Conservation (phyloP, 2,797 vertebrate genomes). For the Perodicticus potto region DNA sequence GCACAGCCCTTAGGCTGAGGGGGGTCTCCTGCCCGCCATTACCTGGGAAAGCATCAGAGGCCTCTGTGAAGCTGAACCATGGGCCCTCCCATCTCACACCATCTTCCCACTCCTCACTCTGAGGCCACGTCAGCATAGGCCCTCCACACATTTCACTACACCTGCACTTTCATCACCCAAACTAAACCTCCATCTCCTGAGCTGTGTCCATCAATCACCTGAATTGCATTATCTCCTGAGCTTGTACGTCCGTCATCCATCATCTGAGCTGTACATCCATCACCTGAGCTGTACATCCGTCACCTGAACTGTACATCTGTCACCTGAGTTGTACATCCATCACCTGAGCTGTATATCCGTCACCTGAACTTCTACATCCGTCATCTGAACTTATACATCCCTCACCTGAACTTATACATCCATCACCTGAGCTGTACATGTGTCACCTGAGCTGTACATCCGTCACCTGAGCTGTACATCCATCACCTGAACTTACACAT, state of each 20-base stretch:
- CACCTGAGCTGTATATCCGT: background rate
- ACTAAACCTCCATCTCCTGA: background rate
- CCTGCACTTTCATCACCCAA: background rate
- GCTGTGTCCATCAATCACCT: background rate
- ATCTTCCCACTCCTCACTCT: background rate
- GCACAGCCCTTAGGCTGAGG: no score
- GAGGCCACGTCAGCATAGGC: background rate
- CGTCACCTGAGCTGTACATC: no score
- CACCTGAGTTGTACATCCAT: no score
- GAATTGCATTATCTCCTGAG: background rate
- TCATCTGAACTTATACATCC: background rate
- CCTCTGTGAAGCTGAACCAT: accelerated
- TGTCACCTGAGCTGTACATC: no score
- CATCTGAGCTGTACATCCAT: no score
- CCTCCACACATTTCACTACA: background rate
- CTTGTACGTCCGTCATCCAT: no score
- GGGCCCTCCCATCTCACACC: background rate
- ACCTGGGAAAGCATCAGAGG: background rate
- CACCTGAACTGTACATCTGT: no score
- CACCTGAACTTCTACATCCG: background rate
- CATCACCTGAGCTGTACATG: no score
- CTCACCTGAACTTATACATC: no score
- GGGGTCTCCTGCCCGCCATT: background rate
- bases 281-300: no score
- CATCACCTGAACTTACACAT: no score